Conservation (phyloP, 2,888 invertebrate species). For the Gasteruption jaculator region DNA sequence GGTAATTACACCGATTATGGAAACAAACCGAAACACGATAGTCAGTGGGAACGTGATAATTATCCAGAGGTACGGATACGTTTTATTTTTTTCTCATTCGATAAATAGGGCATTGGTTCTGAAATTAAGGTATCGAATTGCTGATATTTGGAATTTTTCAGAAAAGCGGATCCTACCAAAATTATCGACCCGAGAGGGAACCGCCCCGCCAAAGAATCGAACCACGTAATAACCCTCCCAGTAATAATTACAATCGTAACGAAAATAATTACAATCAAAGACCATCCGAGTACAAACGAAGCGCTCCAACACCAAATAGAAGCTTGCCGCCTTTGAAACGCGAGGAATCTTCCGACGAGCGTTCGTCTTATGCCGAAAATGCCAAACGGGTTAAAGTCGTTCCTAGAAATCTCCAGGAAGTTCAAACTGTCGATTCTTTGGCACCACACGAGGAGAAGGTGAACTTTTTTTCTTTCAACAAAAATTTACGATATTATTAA, state of each 20-base stretch:
- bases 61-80: slow-evolving; percentile 38
- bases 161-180: slow-evolving; percentile 32
- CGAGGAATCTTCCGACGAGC: too few species aligned
- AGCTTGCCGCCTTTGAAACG: too few species aligned
- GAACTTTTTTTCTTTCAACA: not conserved
- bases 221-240: too few species aligned
- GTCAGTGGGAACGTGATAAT: slow-evolving; percentile 36
- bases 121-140: slow-evolving; percentile 4
- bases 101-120: slow-evolving; percentile 7
- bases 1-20: slow-evolving; percentile 35
- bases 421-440: slow-evolving; percentile 34
- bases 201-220: slow-evolving; percentile 12
- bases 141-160: slow-evolving; percentile 19
- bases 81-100: slow-evolving; percentile 1
- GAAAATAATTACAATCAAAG: too few species aligned
- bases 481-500: slow-evolving; percentile 7
- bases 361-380: too few species aligned
- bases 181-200: slow-evolving; percentile 41
- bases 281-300: too few species aligned
- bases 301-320: too few species aligned
- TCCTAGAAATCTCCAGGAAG: slow-evolving; percentile 40
- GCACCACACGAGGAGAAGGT: slow-evolving; percentile 32
- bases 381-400: slow-evolving; percentile 24
- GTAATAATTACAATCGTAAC: too few species aligned
- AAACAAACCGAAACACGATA: slow-evolving; percentile 41